Base-by-base conservation (phyloP, 2,888 invertebrate genomes). In the Drosophila ezoana region DNA sequence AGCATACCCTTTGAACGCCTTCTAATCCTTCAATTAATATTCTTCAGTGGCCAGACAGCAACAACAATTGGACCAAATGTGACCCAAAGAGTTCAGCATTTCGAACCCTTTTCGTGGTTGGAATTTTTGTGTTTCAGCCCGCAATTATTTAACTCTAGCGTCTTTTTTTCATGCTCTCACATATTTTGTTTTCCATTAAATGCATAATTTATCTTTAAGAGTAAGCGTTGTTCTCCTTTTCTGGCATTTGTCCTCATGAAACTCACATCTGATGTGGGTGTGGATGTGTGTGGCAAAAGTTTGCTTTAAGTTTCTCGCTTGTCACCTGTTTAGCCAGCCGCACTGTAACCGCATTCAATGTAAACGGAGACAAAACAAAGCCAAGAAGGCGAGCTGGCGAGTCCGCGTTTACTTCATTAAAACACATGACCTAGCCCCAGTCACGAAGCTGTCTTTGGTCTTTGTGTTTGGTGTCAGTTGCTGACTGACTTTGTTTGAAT, bases 1-100 rank as follows among this genome's bases (percentile, higher is more conserved):
- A 37, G 60, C 49, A 48, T 44, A 52, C 52, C 64, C 61, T 72
- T 72, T 76, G 80, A 82, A 64, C 78, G 75, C 70, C 82, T 78
- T 80, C 62, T 87, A 85, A 85, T 87, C 87, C 85, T 82, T 87
- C 85, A 85, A 85, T 85, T 85, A 85, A 85, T 85, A 85, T 87
- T 85, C 82, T 76, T 80, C 78, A 80, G 72, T 72, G 54, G 56
- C 53, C 52, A 37, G 54, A 16, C 66, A 57, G 32, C 53, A 65
- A 62, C 74, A 69, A 62, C 64, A 63, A 57, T 61, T 45, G 48
- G 23, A 44, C 76, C 76, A 65, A 75, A 69, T 81, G 74, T 65
- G 75, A 75, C 86, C 84, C 81, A 71, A 85, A 82, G 57, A 76
- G 74, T 54, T 56, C 3, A 1, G 56, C 11, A 38, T 41, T 40